Evolutionary conservation across 1,140 invertebrate genomes (phyloP), one percentile per base, ranked within the genome.

Genomic region (Megalonaias nervosa): DNA sequence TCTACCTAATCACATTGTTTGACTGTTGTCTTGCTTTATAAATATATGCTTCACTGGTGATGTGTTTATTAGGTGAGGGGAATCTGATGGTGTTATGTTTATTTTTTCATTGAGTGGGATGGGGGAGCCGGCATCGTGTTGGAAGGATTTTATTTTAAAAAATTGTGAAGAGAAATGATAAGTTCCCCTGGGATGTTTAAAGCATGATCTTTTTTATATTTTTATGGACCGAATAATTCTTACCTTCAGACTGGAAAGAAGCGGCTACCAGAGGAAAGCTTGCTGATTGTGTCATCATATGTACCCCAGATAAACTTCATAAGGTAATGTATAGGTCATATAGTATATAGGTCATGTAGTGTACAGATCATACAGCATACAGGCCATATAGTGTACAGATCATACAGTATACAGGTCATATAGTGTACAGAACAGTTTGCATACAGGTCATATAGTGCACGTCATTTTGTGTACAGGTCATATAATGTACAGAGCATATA

Each of bases 251-350:
- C 61, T 90, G 89, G 89, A 79, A 79, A 57, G 80, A 89, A 60
- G 83, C 88, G 12, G 81, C 79, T 17, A 75, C 85, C n/a, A 75
- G 56, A 57, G 85, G 88, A 1, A 91, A 89, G 77, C 82, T 92
- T 84, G 89, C 90, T 26, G 91, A 92, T 79, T 88, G 87, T 82
- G 91, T 89, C 19, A 88, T 92, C 31, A 91, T 92, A 74, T 85
- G 89, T 67, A 91, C 91, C 17, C 88, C 86, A 64, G 92, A 92
- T 79, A 80, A 83, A 80, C 73, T 88, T 1, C 92, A 92, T 76
- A 89, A 87, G 82, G 87, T 88, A 67, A 74, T 48, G 6, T 48
- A 48, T 6, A 48, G 6, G 6, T 48, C 38, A 48, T 48, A 6
- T 48, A 6, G 38, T 48, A 5, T 48, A 48, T 6, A 48, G 38